These are phyloP conservation scores for Ctenicera cuprea DNA, from an alignment of 2,888 invertebrate genomes.

Conservation along the genomic window DNA sequence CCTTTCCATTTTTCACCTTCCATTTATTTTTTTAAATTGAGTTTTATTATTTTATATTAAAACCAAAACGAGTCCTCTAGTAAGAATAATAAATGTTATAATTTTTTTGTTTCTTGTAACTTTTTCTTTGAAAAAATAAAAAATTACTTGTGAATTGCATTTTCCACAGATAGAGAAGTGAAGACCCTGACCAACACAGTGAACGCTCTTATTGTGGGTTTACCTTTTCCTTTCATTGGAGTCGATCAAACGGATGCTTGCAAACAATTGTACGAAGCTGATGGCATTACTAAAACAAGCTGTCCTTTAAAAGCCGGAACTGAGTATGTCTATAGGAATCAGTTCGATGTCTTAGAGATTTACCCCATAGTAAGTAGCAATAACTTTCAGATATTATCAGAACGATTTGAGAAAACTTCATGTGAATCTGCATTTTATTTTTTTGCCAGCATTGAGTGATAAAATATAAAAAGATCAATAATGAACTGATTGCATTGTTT, in stretches of 20 bases:
- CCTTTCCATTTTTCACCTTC: too few relatives aligned
- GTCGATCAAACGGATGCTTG: slow-evolving; percentile 85
- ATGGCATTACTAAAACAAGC: slow-evolving; percentile 76
- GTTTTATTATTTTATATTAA: too few relatives aligned
- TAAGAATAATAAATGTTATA: too few relatives aligned
- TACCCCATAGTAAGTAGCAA: slow-evolving; percentile 74
- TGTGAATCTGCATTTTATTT: too few relatives aligned
- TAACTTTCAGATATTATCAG: too few relatives aligned
- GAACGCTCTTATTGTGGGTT: slow-evolving; percentile 77
- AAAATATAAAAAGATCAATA: background rate
- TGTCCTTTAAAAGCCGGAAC: slow-evolving; percentile 83
- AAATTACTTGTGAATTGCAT: background rate
- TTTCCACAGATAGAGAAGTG: slow-evolving; percentile 15
- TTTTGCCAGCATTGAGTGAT: background rate
- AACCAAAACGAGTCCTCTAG: too few relatives aligned
- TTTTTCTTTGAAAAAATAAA: too few relatives aligned
- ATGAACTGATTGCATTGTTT: too few relatives aligned
- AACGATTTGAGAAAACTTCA: too few relatives aligned
- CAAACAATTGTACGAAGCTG: slow-evolving; percentile 76
- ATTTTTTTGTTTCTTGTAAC: too few relatives aligned
- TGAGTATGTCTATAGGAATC: slow-evolving; percentile 83
- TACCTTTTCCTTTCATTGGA: slow-evolving; percentile 84
- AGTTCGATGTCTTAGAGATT: slow-evolving; percentile 74
- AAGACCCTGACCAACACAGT: slow-evolving; percentile 74
- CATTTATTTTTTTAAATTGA: too few relatives aligned